phyloP scores from a whole-genome alignment of 2,797 vertebrate species.

The Amphiprion clarkii region DNA sequence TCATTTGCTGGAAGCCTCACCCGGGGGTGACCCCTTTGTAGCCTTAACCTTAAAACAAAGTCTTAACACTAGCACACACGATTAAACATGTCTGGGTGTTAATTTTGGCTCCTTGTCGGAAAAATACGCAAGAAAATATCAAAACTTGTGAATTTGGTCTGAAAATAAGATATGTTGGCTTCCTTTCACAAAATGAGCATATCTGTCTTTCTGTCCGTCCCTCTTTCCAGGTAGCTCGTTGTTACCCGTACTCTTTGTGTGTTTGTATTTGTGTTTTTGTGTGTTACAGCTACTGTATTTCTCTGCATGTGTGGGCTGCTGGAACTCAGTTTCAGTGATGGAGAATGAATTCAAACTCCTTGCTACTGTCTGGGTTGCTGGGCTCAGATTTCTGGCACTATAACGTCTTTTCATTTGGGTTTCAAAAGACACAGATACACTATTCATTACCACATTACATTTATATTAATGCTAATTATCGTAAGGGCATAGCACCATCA shows the following conservation, averaged over 20 bases:
- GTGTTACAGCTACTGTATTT: constrained; percentile 49
- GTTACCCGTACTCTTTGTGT: neutral
- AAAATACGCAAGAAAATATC: neutral
- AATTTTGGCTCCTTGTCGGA: neutral
- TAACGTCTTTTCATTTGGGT: constrained; percentile 50
- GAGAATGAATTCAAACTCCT: constrained; percentile 60
- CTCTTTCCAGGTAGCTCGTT: neutral
- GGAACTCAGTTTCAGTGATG: constrained; percentile 54
- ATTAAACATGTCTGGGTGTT: neutral
- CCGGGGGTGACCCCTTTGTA: neutral
- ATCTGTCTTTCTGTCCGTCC: constrained; percentile 8
- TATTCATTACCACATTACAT: constrained; percentile 43
- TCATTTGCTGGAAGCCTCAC: neutral
- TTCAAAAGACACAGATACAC: constrained; percentile 45
- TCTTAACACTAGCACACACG: neutral
- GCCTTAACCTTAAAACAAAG: constrained; percentile 3
- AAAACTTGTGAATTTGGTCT: neutral
- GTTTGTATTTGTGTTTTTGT: constrained; percentile 21
- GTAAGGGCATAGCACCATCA: constrained; percentile 8
- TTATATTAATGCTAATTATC: constrained; percentile 38
- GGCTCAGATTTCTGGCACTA: constrained; percentile 49
- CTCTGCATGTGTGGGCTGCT: constrained; percentile 64
- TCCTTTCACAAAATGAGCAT: constrained; percentile 5
- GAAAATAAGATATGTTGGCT: neutral
- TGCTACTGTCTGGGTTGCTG: constrained; percentile 58